Evolutionary conservation across 2,888 invertebrate genomes (phyloP), one percentile per base, ranked within the genome.

Genomic region (Axea sp.): DNA sequence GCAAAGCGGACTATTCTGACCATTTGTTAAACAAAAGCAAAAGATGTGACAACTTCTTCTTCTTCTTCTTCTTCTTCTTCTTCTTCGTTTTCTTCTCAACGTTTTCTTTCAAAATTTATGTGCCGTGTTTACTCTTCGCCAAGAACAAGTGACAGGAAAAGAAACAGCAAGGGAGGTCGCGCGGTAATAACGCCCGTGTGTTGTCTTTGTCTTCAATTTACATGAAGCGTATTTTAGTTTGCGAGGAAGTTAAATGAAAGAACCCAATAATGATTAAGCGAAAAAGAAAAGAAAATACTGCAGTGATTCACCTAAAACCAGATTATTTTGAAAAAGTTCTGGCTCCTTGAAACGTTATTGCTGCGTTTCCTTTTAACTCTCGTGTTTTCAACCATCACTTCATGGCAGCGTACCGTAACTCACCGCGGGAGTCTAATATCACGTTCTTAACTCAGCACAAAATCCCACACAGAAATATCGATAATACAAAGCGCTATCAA

Each of bases 331-430:
- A 77, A 69, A 73, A 67, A 57, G 69, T 73, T 51, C 73, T 30
- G 62, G 69, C 73, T 73, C 62, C 76, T 75, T 62, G 62, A 73
- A 69, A 77, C 77, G 78, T 80, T 80, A 80, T 81, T 81, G 76
- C 77, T 68, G 75, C 77, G 73, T 80, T 78, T 79, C 78, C 69
- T 76, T 73, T 75, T 71, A 75, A 74, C 74, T 73, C 55, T 15
- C 39, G 64, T 74, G 53, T 73, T 78, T 75, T 60, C 74, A 73
- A 47, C 71, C 55, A 53, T 71, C 67, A 64, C 75, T 75, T 75
- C 65, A 67, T 73, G 57, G 67, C 68, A 62, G 59, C 65, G 71
- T 73, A 75, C 75, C 75, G n/a, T n/a, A n/a, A 69, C 71, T 51
- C 49, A 26, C 47, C 39, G 35, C 53, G 53, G 57, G 45, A 60